Percentiles rank a stretch among this genome's conserved stretches.
Conservation (phyloP, 2,797 vertebrate species). For the Urosaurus nigricauda region DNA sequence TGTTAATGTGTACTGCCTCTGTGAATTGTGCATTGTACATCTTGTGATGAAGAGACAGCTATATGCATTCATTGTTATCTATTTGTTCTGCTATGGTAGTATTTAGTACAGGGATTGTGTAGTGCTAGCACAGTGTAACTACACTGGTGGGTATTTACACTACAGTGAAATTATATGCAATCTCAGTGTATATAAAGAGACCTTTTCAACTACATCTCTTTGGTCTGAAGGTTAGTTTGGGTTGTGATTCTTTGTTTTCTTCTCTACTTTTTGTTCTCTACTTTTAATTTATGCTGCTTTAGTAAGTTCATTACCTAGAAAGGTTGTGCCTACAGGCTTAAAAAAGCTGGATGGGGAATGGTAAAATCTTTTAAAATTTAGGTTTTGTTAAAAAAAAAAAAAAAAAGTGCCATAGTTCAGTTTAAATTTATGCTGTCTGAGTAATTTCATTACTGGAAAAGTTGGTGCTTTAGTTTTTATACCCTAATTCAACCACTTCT, state of each 20-base stretch:
- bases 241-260: neutral
- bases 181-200: neutral
- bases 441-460: neutral
- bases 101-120: too few species aligned
- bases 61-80: too few species aligned
- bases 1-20: too few species aligned
- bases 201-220: neutral
- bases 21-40: too few species aligned
- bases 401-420: neutral
- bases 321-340: neutral
- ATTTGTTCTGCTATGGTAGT: too few species aligned
- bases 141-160: too few species aligned
- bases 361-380: slow-evolving; percentile 8
- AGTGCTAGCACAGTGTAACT: too few species aligned
- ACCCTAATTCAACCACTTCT: neutral
- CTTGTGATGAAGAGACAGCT: too few species aligned
- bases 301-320: neutral
- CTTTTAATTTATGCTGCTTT: neutral
- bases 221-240: neutral
- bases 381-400: too few species aligned
- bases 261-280: neutral
- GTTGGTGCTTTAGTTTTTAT: neutral
- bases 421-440: neutral
- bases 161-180: too few species aligned
- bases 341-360: neutral